Evolutionary conservation across 2,797 vertebrate genomes (phyloP).

Genomic region (Limnodromus scolopaceus): DNA sequence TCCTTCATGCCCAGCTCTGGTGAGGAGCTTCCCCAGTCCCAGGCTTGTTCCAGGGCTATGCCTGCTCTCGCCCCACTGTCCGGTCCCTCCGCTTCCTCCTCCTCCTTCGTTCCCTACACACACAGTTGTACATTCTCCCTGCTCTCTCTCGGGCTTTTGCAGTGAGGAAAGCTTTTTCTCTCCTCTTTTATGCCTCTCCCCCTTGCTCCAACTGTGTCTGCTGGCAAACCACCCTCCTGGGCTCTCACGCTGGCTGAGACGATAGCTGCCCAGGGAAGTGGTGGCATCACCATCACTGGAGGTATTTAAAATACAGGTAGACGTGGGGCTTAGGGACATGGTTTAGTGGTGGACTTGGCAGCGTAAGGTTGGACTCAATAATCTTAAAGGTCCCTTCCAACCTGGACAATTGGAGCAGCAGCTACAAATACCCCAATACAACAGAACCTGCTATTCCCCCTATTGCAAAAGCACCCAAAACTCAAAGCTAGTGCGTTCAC

Average conservation of each 20-base stretch:
- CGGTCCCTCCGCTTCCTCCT: background rate
- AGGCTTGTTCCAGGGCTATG: background rate
- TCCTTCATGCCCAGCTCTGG: background rate
- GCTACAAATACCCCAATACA: background rate
- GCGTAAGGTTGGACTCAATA: background rate
- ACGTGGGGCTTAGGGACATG: background rate
- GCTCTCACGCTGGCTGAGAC: rapidly evolving
- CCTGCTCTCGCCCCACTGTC: background rate
- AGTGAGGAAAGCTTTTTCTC: background rate
- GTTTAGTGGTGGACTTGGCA: background rate
- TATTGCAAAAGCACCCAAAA: background rate
- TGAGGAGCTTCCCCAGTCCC: background rate
- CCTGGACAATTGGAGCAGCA: background rate
- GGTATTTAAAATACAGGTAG: background rate
- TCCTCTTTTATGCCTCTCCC: background rate
- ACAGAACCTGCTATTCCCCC: rapidly evolving
- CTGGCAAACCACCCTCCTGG: background rate
- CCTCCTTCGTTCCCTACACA: background rate
- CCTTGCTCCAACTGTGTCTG: background rate
- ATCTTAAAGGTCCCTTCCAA: background rate
- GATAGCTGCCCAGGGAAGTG: background rate
- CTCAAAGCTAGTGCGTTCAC: background rate
- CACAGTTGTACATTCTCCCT: rapidly evolving
- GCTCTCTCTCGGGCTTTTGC: background rate
- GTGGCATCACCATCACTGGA: background rate